Evolutionary conservation across 2,888 invertebrate genomes (phyloP), one percentile per base, ranked within the genome.

Genomic region (Abscondita cerata): DNA sequence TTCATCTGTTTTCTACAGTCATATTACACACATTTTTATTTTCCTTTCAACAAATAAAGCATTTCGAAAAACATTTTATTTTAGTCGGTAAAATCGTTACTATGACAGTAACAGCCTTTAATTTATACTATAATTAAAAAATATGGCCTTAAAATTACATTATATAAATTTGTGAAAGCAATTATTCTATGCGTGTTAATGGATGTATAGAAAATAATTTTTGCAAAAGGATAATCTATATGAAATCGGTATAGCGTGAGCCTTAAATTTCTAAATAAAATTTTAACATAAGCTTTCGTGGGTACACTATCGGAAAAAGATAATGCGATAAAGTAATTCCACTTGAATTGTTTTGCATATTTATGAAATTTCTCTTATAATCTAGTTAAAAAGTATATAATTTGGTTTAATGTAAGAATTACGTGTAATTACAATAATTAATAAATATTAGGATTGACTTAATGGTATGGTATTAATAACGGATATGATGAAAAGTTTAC

Each of bases 1-100:
- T 52, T 52, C 25, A 25, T 52, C 36, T 40, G 19, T 41, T 52
- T 41, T 52, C 15, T 20, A 15, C 25, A 52, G 9, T 9, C 2
- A 13, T 36, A 3, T 9, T 6, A 8, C 4, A 40, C 12, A 40
- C 12, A 40, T 12, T 40, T 15, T 13, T 12, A 15, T 13, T 6
- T 13, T 40, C 13, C 40, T 40, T 15, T 40, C 1, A 5, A 40
- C 13, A 40, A 40, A 40, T 13, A 40, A 13, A 13, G 13, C 5
- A 34, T 33, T 20, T 25, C 9, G 25, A 5, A 8, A 41, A 1
- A 15, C 41, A 41, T 38, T 38, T 13, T 3, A 38, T 38, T 38
- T 38, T 13, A 12, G 15, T 9, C 8, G 13, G 6, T 4, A 25
- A 4, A 25, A 25, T 25, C 25, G 6, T 25, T 25, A 25, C 25